phyloP scores from a whole-genome alignment of 2,113 vertebrate genomes.

The Alaudala cheleensis region DNA sequence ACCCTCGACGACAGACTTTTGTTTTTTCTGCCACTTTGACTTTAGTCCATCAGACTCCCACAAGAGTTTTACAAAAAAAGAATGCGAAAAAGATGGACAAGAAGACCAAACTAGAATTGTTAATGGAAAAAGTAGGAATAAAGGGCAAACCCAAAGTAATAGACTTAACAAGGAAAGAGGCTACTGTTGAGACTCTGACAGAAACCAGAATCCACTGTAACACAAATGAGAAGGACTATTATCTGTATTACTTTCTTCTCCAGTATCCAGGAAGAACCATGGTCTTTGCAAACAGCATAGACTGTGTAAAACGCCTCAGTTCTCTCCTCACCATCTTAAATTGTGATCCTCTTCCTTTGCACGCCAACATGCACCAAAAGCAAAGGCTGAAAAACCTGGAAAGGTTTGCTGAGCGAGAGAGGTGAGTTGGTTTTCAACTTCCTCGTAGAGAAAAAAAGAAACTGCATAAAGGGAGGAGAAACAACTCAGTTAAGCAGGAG shows the following conservation, averaged over 20 bases:
- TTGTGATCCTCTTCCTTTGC: constrained; percentile 84
- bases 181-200: constrained; percentile 90
- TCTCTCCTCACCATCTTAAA: constrained; percentile 90
- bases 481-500: not conserved
- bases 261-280: constrained; percentile 93
- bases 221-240: constrained; percentile 91
- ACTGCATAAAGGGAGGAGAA: not conserved
- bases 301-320: constrained; percentile 92
- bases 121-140: constrained; percentile 92
- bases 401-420: constrained; percentile 88
- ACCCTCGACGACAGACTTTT: constrained; percentile 88
- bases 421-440: constrained; percentile 71
- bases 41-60: constrained; percentile 84
- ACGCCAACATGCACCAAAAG: constrained; percentile 99
- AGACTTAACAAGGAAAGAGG: constrained; percentile 93
- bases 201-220: constrained; percentile 93
- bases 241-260: constrained; percentile 93
- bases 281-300: constrained; percentile 98
- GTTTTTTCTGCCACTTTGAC: constrained; percentile 97
- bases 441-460: not conserved
- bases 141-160: constrained; percentile 91
- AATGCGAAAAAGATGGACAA: constrained; percentile 82
- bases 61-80: constrained; percentile 87
- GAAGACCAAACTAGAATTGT: constrained; percentile 84
- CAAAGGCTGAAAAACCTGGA: constrained; percentile 96